Percentiles rank a stretch among this genome's conserved stretches.
Conservation (phyloP, 2,113 vertebrate species). For the Carettochelys insculpta region DNA sequence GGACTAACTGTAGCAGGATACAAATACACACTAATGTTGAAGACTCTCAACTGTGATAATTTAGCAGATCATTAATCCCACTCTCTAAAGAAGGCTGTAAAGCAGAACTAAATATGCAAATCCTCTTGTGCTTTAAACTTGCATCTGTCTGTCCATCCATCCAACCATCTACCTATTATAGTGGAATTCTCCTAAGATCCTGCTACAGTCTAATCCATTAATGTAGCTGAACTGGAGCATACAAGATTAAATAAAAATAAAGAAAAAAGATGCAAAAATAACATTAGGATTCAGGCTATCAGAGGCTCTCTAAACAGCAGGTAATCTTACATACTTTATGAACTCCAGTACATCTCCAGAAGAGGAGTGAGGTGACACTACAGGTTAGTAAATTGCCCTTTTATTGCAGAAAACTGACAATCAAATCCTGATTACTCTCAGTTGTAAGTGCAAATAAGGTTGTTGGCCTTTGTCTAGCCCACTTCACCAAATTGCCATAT, state of each 20-base stretch:
- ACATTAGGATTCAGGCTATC: background rate
- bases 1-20: conserved; percentile 60
- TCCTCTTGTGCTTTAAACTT: conserved; percentile 74
- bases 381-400: conserved; percentile 41
- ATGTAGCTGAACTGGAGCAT: conserved; percentile 62
- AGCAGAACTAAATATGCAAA: conserved; percentile 81
- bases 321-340: conserved; percentile 9
- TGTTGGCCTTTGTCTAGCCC: conserved; percentile 63
- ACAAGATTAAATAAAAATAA: conserved; percentile 43
- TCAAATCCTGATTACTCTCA: conserved; percentile 43
- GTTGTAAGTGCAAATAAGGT: conserved; percentile 53
- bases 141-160: conserved; percentile 74
- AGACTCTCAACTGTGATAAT: conserved; percentile 74
- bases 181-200: conserved; percentile 62
- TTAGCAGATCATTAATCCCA: conserved; percentile 80
- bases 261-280: conserved; percentile 44
- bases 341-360: background rate
- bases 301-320: background rate
- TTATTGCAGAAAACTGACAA: conserved; percentile 51
- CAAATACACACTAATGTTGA: conserved; percentile 53
- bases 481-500: conserved; percentile 32
- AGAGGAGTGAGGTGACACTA: background rate
- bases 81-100: conserved; percentile 74
- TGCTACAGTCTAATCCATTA: conserved; percentile 56
- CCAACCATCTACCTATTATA: conserved; percentile 64